Evolutionary conservation across 2,113 vertebrate species (phyloP), one percentile per base, ranked within the genome.

Genomic region (Saiga tatarica): DNA sequence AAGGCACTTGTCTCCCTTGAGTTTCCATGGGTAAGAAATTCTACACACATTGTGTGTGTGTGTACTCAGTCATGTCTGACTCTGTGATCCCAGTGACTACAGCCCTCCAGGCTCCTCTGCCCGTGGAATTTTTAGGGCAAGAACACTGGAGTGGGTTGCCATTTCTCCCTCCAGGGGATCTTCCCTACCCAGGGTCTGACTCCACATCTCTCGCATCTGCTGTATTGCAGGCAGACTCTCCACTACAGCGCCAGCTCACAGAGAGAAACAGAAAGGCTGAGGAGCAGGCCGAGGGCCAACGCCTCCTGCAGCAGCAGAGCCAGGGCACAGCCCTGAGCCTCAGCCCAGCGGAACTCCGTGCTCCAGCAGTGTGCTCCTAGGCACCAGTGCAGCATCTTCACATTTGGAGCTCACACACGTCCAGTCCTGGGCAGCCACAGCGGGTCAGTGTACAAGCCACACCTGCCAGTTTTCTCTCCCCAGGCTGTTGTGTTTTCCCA

Each of bases 401-500:
- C 33, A 2, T 2, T 6, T 0, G n/a, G 23, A 11, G 19, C 36
- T 25, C 45, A n/a, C 36, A 17, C 4, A 33, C 0, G 28, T 14
- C 85, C 55, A 39, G 30, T 14, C 33, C 62, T 33, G 5, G 53
- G 78, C 84, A 81, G 50, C 52, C 62, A 5, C 1, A 11, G 23
- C 3, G 13, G 33, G 15, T 83, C 25, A 57, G 28, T 4, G 2
- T 0, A 10, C 42, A 7, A n/a, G 9, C 13, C 62, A 59, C 6
- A 15, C 30, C n/a, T 19, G 67, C 42, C 30, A 1, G 5, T 6
- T 2, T 45, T 13, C 39, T 25, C 55, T 53, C 81, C 14, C 36
- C 25, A 1, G n/a, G n/a, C 53, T 0, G 4, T 28, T 59, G 0
- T 6, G 59, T 1, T 21, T 42, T 25, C n/a, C 79, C 47, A 1